These are phyloP conservation scores for Meles meles DNA, from an alignment of 2,113 vertebrate species.

Conservation along the genomic window DNA sequence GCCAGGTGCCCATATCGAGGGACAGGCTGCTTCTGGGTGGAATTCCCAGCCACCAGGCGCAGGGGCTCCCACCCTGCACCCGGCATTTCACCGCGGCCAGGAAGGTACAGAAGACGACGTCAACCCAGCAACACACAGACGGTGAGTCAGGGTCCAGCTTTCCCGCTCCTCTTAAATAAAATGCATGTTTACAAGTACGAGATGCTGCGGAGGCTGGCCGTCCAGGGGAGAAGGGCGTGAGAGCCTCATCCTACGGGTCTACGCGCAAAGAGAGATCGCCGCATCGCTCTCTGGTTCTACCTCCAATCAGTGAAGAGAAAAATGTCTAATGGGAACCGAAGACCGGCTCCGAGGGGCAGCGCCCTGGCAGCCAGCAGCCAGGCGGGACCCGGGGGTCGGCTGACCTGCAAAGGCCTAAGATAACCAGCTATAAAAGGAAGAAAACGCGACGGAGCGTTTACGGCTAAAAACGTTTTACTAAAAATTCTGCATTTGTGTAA, in stretches of 20 bases:
- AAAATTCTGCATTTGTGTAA: constrained; percentile 85
- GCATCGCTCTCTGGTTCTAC: constrained; percentile 67
- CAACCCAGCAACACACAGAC: constrained; percentile 80
- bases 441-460: constrained; percentile 82
- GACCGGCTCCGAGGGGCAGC: constrained; percentile 62
- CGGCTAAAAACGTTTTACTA: constrained; percentile 78
- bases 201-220: constrained; percentile 76
- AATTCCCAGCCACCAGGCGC: constrained; percentile 65
- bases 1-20: constrained; percentile 74
- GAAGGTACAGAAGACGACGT: constrained; percentile 79
- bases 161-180: constrained; percentile 82
- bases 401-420: constrained; percentile 74
- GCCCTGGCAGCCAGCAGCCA: constrained; percentile 70
- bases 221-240: constrained; percentile 5
- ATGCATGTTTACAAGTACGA: constrained; percentile 79
- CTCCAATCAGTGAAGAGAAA: constrained; percentile 55
- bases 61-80: constrained; percentile 64
- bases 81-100: constrained; percentile 71
- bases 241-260: constrained; percentile 56
- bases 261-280: constrained; percentile 68
- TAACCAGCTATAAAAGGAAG: constrained; percentile 78
- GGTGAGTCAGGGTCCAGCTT: constrained; percentile 79
- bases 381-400: constrained; percentile 72
- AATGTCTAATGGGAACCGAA: constrained; percentile 55
- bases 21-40: constrained; percentile 64